Evolutionary conservation across 2,888 invertebrate species (phyloP), one percentile per base, ranked within the genome.

Genomic region (Xestia ashworthii): DNA sequence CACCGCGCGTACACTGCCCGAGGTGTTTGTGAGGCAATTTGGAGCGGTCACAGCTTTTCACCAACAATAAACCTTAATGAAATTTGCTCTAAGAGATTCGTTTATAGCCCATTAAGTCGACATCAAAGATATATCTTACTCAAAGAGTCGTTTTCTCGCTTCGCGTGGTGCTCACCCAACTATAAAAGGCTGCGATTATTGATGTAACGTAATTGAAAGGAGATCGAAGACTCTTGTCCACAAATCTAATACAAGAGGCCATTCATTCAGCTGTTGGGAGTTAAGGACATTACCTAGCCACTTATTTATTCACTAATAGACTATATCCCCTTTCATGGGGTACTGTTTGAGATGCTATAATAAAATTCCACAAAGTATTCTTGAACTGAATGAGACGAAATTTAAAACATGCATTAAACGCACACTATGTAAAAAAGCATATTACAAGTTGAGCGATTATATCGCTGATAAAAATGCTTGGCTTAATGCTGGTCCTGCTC

Each of bases 41-140:
- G 73, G 76, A 66, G 83, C 80, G 87, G 77, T 85, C 85, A 82
- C 83, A 83, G 83, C 83, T 83, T 84, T 85, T 84, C 84, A 78
- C 80, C 82, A 84, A 91, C 88, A 89, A 91, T 90, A 88, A 90
- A 88, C 86, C 76, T 84, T 92, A 93, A 94, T 94, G 90, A 94
- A 93, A 93, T 93, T 93, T 91, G 86, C 89, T 87, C 81, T 84
- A 78, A 86, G 86, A 90, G 90, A 92, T 92, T 91, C 90, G 87
- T 91, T 93, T 90, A 94, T 92, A 89, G 89, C 87, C 93, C 90
- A 92, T 94, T 93, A 93, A 88, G 87, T 88, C 84, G 81, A 87
- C 84, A 89, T 89, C 87, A 89, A 89, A 89, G 84, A 85, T 82
- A 86, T 81, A 77, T 81, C 76, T 85, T 71, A 68, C 71, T 80